phyloP scores from a whole-genome alignment of 1,140 invertebrate species.

The Dolichoris vasculosae region DNA sequence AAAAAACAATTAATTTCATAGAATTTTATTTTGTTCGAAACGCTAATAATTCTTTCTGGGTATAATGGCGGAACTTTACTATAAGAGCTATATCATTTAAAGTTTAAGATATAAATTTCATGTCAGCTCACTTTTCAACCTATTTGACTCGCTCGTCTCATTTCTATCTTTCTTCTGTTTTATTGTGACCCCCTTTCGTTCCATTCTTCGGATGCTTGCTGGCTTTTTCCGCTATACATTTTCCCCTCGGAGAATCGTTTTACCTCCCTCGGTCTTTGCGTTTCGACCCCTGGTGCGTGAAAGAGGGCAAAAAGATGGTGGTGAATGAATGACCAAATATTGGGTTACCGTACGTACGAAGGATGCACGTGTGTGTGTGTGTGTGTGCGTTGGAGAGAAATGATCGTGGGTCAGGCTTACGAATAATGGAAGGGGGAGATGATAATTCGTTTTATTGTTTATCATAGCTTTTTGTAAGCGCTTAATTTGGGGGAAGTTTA shows the following conservation, averaged over 20 bases:
- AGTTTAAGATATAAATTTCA: slow-evolving; percentile 16
- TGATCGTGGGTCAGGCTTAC: not conserved
- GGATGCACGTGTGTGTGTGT: not conserved
- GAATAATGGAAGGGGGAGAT: not conserved
- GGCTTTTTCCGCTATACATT: not conserved
- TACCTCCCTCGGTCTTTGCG: not conserved
- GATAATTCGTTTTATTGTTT: slow-evolving; percentile 38
- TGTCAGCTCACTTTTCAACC: slow-evolving; percentile 8
- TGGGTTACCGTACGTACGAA: not conserved
- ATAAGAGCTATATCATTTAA: not conserved
- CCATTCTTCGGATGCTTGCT: not conserved
- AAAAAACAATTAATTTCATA: not conserved
- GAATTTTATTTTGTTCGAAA: not conserved
- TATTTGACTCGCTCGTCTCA: not conserved
- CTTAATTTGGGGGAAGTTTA: slow-evolving; percentile 12
- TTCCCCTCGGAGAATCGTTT: not conserved
- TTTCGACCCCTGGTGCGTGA: slow-evolving; percentile 36
- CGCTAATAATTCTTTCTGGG: not conserved
- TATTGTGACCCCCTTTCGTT: not conserved
- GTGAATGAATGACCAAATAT: slow-evolving; percentile 39
- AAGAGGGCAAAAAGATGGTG: slow-evolving; percentile 1
- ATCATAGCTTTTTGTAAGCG: not conserved
- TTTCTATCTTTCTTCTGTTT: not conserved
- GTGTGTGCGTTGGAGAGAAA: not conserved
- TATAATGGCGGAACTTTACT: not conserved